A percentile compares a stretch with the other conserved stretches of the same genome.
phyloP scores from a whole-genome alignment of 2,113 vertebrate genomes.

The Notothenia rossii region DNA sequence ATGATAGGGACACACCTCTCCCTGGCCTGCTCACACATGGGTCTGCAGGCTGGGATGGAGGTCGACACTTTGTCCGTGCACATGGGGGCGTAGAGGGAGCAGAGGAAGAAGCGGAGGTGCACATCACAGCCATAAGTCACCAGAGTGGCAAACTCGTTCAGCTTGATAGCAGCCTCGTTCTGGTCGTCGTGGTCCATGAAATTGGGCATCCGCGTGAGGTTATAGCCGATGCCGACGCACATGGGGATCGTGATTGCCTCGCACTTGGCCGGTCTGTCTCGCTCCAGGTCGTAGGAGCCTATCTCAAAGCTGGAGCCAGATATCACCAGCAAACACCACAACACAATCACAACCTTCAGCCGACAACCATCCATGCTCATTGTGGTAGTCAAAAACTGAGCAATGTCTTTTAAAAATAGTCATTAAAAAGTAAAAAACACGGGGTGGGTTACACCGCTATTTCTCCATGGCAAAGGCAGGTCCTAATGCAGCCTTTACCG shows the following conservation, averaged over 20 bases:
- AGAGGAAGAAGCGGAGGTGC: conserved; percentile 98
- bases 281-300: conserved; percentile 89
- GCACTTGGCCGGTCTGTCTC: conserved; percentile 91
- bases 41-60: conserved; percentile 96
- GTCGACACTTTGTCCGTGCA: conserved; percentile 97
- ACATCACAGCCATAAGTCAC: conserved; percentile 96
- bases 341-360: conserved; percentile 73
- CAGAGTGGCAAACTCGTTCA: conserved; percentile 95
- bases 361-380: conserved; percentile 78
- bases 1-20: conserved; percentile 95
- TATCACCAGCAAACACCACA: conserved; percentile 86
- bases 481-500: conserved; percentile 28
- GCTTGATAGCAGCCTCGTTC: conserved; percentile 92
- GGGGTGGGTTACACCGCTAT: conserved; percentile 45
- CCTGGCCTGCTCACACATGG: conserved; percentile 98
- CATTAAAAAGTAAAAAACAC: conserved; percentile 36
- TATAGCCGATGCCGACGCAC: conserved; percentile 98
- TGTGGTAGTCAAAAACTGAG: conserved; percentile 19
- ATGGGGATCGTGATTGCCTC: conserved; percentile 95
- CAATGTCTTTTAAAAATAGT: conserved; percentile 14
- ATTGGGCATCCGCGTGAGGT: conserved; percentile 98
- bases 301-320: conserved; percentile 88
- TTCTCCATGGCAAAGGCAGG: conserved; percentile 64
- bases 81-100: conserved; percentile 98
- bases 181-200: conserved; percentile 95